phyloP scores from a whole-genome alignment of 2,113 vertebrate species.

The Clarias macrocephalus region DNA sequence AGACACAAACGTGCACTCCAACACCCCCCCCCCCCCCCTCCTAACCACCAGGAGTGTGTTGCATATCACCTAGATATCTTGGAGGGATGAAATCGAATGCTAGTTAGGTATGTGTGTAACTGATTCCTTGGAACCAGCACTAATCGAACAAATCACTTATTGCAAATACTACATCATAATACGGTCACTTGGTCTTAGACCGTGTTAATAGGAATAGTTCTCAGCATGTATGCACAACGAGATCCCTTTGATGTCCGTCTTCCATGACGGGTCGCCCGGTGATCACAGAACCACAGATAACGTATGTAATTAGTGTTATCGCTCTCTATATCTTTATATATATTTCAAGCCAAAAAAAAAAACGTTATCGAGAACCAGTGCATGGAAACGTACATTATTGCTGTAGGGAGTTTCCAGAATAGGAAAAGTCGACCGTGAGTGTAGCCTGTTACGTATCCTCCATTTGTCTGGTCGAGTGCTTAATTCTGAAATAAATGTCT shows the following conservation, averaged over 20 bases:
- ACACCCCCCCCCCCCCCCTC: too few species aligned
- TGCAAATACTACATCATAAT: not conserved
- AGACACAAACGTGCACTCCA: not conserved
- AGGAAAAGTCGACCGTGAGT: not conserved
- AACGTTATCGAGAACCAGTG: constrained; percentile 14
- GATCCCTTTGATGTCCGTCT: too few species aligned
- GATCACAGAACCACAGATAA: not conserved
- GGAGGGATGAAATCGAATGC: not conserved
- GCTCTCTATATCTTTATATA: not conserved
- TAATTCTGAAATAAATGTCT: not conserved
- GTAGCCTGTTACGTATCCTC: not conserved
- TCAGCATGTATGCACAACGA: not conserved
- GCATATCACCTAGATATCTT: not conserved
- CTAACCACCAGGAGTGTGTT: not conserved
- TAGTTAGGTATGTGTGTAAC: not conserved
- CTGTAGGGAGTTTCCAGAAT: not conserved
- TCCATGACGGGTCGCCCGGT: not conserved
- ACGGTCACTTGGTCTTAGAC: not conserved
- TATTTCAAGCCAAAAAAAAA: constrained; percentile 27
- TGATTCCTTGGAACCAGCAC: not conserved
- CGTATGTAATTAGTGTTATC: not conserved
- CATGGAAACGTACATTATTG: constrained; percentile 5
- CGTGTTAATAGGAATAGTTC: not conserved
- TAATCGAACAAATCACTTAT: not conserved
- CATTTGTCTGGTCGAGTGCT: not conserved